These are phyloP conservation scores for Clarias macrocephalus DNA, from an alignment of 2,113 vertebrate genomes.

Conservation along the genomic window DNA sequence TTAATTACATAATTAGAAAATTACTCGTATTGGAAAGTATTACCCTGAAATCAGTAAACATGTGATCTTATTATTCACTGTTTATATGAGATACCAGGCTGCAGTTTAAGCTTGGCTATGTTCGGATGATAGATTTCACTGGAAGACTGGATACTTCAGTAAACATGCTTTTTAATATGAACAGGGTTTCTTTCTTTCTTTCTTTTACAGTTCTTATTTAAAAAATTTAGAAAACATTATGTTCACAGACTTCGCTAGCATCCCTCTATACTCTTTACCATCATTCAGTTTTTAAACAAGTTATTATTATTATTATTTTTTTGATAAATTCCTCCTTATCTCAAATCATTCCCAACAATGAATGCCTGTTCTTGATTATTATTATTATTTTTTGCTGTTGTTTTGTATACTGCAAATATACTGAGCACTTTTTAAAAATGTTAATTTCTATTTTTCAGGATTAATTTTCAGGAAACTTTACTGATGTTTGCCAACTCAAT, in stretches of 20 bases:
- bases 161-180: neutral
- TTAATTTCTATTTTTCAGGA: conserved; percentile 15
- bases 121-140: neutral
- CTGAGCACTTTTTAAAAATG: neutral
- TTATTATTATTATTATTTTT: neutral
- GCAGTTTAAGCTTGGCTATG: neutral
- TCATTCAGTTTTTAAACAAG: neutral
- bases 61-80: neutral
- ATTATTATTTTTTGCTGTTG: neutral
- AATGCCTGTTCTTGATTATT: neutral
- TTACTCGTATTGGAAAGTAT: neutral
- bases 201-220: too few species aligned
- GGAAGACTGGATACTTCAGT: neutral
- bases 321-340: neutral
- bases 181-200: neutral
- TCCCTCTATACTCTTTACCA: neutral
- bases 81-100: neutral
- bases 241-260: neutral
- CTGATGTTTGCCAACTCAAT: conserved; percentile 21
- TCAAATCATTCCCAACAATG: neutral
- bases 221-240: neutral
- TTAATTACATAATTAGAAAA: neutral
- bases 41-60: neutral
- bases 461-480: conserved; percentile 24
- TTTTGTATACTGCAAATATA: too few species aligned